Conservation (phyloP, 1,140 invertebrate species). For the Mesaphorura yosii region DNA sequence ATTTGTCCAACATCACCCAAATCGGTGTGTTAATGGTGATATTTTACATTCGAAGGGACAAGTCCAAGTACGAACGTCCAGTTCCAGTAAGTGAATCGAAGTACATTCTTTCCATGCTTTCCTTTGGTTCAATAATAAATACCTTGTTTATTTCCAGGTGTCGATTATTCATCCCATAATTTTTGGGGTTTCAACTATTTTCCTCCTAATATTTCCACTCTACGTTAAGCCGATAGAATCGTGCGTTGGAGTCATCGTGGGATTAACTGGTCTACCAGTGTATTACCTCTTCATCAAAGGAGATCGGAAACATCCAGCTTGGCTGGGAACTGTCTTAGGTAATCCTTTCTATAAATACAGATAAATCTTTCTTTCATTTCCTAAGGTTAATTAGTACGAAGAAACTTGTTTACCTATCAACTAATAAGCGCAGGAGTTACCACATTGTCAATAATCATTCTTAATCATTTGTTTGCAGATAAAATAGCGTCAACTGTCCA, state of each 20-base stretch:
- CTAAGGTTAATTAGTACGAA: too few relatives aligned
- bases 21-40: slow-evolving; percentile 73
- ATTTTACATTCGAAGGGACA: slow-evolving; percentile 68
- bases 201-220: slow-evolving; percentile 70
- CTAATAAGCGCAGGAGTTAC: too few relatives aligned
- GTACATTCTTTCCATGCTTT: not conserved
- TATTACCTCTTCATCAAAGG: slow-evolving; percentile 67
- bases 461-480: too few relatives aligned
- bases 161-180: slow-evolving; percentile 60
- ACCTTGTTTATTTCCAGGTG: slow-evolving; percentile 47
- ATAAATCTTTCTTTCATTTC: slow-evolving; percentile 4
- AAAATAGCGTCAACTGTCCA: slow-evolving; percentile 52
- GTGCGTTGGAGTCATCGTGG: slow-evolving; percentile 68
- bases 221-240: slow-evolving; percentile 66
- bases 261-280: slow-evolving; percentile 71
- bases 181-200: slow-evolving; percentile 68
- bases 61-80: slow-evolving; percentile 53
- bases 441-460: too few relatives aligned
- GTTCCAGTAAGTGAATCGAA: slow-evolving; percentile 56
- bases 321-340: slow-evolving; percentile 2
- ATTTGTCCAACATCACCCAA: slow-evolving; percentile 82
- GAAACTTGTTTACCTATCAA: too few relatives aligned
- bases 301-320: slow-evolving; percentile 44
- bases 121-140: not conserved
- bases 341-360: not conserved